Base-by-base conservation (phyloP, 2,888 invertebrate genomes). In the Hydroisotoma schaefferi region DNA sequence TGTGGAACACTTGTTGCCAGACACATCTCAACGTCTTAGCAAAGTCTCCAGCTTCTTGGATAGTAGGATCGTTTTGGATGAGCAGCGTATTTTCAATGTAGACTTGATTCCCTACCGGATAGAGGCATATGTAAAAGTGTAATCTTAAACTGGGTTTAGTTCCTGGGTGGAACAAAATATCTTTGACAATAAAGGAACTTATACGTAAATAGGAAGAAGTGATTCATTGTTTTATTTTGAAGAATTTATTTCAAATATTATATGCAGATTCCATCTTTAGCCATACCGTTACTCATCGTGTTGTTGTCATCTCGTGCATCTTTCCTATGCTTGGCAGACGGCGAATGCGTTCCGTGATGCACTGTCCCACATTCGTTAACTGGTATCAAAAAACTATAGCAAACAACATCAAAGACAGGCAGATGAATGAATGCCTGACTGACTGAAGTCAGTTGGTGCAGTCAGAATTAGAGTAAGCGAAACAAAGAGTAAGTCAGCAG, bases 51-150 rank as follows among this genome's bases (percentile, higher is more conserved):
- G 67, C 67, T 55, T 69, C 69, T 59, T 73, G 71, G 40, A 73
- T 70, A 4, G 61, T 60, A 4, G 71, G 67, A 56, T 69, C 70
- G 28, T 61, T 56, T 56, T 73, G 73, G 43, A 73, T 68, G 40
- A 73, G 62, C 4, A 73, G 61, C 10, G 70, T 71, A 52, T 73
- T 73, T 37, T 73, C 73, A 58, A 73, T 68, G 57, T 61, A 71
- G 4, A 71, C 57, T 48, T 73, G 66, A 18, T 72, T 68, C 3
- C 48, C 61, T 54, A 29, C 4, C 44, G 26, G 37, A 20, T 23
- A 5, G 18, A 33, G 55, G 29, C 28, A 23, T 48, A 12, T 6
- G 23, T 43, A 15, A 15, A 12, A 15, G 43, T 18, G 20, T 43
- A 18, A 43, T 10, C 43, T 43, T 10, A n/a, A n/a, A n/a, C n/a